Conservation (phyloP, 2,888 invertebrate genomes). For the Pandemis heparana region DNA sequence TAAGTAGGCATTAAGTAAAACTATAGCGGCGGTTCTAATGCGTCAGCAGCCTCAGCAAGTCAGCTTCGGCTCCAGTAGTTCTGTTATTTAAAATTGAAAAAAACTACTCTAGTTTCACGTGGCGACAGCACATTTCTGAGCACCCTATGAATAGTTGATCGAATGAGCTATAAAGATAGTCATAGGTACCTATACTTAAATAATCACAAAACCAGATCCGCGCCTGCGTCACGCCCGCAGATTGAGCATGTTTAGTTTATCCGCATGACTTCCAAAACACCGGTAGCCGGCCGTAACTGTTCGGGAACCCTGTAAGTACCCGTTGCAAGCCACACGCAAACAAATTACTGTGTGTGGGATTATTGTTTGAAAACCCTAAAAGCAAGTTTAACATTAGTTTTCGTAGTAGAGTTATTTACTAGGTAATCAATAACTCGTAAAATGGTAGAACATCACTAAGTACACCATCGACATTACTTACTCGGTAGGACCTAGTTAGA, state of each 20-base stretch:
- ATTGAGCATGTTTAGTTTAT: constrained; percentile 39
- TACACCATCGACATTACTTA: background rate
- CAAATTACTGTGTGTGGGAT: constrained; percentile 1
- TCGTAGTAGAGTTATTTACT: background rate
- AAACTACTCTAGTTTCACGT: constrained; percentile 50
- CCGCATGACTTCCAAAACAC: constrained; percentile 31
- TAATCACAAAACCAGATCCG: constrained; percentile 53
- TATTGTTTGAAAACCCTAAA: background rate
- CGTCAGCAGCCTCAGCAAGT: background rate
- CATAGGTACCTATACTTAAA: constrained; percentile 44
- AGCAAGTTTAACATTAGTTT: background rate
- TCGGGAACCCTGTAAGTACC: constrained; percentile 8
- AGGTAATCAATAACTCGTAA: background rate
- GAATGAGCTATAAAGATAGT: constrained; percentile 58
- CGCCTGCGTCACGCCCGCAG: constrained; percentile 48
- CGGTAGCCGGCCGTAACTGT: constrained; percentile 19
- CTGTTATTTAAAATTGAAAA: constrained; percentile 49
- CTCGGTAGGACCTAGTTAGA: background rate
- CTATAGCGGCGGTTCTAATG: constrained; percentile 33
- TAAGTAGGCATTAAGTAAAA: constrained; percentile 55
- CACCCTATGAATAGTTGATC: constrained; percentile 54
- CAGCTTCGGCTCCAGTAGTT: constrained; percentile 13
- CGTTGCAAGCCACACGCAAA: constrained; percentile 20
- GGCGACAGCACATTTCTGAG: constrained; percentile 49
- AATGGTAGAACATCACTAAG: background rate